Evolutionary conservation across 2,797 vertebrate species (phyloP), one percentile per base, ranked within the genome.

Genomic region (Telmatherina bonti): DNA sequence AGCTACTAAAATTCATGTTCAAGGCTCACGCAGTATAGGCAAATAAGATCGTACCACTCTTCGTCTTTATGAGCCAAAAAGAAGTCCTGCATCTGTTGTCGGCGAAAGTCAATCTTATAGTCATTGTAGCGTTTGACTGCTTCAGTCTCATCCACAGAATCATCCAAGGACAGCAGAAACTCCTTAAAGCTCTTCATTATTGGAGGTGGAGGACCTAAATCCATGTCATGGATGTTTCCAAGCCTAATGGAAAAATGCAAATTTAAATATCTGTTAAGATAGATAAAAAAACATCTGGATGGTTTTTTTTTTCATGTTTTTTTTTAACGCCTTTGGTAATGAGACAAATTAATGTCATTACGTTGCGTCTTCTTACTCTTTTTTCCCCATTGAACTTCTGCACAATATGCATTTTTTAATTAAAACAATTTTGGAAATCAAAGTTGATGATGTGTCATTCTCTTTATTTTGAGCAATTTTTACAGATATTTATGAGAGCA

Each of bases 81-180:
- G 93, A 98, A 99, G 24, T 98, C 97, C 87, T 98, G 97, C 96
- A 98, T 97, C 94, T 99, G 97, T 86, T 99, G 97, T 3, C 97
- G 93, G 1, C 97, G 94, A 84, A 97, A 99, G 76, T 99, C 97
- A 0, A 97, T 89, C 89, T 99, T 99, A 83, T 99, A 98, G 73
- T 98, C 97, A 22, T 98, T 98, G 83, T 98, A 99, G 45, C 96
- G 96, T 70, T 96, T 97, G 0, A 99, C 97, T 0, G 97, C 96
- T 87, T 98, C 97, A 0, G 96, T 98, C 91, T 98, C 97, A 0
- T 98, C 97, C 84, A 99, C 97, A 0, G 96, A 95, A 83, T 99
- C 97, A 2, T 98, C 97, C 91, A 98, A 56, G 0, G 97, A 97
- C 24, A 98, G 83, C 43, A 99, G 92, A 77, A 99, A 99, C 82